Conservation (phyloP, 2,797 vertebrate genomes). For the Platalea minor region DNA sequence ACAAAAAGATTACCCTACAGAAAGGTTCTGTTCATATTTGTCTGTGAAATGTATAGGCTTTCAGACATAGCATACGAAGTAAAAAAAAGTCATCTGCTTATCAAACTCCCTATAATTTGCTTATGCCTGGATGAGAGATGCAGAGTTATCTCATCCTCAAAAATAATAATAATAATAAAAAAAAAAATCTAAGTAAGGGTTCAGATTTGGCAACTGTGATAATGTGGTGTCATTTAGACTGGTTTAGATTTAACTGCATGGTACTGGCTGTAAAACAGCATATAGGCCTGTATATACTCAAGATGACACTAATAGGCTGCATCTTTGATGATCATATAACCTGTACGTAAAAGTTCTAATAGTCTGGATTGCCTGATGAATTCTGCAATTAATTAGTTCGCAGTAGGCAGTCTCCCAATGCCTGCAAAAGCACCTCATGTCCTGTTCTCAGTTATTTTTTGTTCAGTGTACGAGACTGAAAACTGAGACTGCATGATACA, state of each 20-base stretch:
- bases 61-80: neutral
- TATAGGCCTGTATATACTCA: neutral
- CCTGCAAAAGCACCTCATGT: neutral
- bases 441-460: neutral
- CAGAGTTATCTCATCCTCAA: neutral
- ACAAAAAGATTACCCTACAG: neutral
- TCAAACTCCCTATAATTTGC: neutral
- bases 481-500: neutral
- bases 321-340: neutral
- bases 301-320: neutral
- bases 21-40: neutral
- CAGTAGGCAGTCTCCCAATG: neutral
- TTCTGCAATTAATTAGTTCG: neutral
- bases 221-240: neutral
- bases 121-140: neutral
- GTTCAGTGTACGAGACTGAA: neutral
- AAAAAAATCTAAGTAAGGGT: neutral
- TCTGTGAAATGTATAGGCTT: neutral
- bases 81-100: neutral
- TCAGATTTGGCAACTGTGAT: neutral
- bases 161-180: neutral
- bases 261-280: neutral
- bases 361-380: neutral
- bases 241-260: neutral
- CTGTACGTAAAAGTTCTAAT: neutral